Percentiles rank a stretch among this genome's conserved stretches.
phyloP scores from a whole-genome alignment of 53 echinoderm and acorn worm species.

The Crossaster papposus region DNA sequence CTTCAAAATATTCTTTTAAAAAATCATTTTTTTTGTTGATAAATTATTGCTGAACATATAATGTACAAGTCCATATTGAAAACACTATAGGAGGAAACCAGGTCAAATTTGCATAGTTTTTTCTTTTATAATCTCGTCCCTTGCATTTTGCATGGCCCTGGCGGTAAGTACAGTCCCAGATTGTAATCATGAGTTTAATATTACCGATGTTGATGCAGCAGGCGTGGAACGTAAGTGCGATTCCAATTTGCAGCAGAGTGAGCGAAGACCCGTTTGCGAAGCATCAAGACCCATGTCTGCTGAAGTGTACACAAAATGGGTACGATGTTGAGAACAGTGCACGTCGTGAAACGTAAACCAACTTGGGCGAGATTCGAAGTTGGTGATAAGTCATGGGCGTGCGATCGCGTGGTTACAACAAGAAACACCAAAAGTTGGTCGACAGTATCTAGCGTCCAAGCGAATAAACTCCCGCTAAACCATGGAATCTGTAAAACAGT shows the following conservation, averaged over 20 bases:
- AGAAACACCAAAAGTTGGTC: background rate
- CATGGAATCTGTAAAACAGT: no score
- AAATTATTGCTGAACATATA: slow-evolving; percentile 55
- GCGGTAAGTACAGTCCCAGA: slow-evolving; percentile 4
- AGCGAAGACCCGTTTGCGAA: background rate
- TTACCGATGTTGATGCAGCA: background rate
- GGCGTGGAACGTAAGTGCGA: background rate
- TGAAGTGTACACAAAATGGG: background rate
- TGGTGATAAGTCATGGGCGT: background rate
- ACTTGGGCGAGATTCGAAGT: background rate
- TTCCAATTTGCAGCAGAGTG: background rate
- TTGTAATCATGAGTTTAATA: background rate
- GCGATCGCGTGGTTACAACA: no score
- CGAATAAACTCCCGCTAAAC: background rate
- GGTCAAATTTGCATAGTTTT: slow-evolving; percentile 41
- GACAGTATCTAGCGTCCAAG: background rate
- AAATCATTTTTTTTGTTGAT: slow-evolving; percentile 11
- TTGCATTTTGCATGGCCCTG: background rate
- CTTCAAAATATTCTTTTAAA: slow-evolving; percentile 14
- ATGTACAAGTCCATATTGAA: slow-evolving; percentile 29
- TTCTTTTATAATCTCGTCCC: background rate
- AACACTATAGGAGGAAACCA: background rate
- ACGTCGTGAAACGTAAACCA: background rate
- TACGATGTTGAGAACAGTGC: no score
- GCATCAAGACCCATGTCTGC: background rate